Percentiles rank a stretch among this genome's conserved stretches.
Evolutionary conservation across 2,888 invertebrate genomes (phyloP).

Genomic region (Caenorhabditis plicata): DNA sequence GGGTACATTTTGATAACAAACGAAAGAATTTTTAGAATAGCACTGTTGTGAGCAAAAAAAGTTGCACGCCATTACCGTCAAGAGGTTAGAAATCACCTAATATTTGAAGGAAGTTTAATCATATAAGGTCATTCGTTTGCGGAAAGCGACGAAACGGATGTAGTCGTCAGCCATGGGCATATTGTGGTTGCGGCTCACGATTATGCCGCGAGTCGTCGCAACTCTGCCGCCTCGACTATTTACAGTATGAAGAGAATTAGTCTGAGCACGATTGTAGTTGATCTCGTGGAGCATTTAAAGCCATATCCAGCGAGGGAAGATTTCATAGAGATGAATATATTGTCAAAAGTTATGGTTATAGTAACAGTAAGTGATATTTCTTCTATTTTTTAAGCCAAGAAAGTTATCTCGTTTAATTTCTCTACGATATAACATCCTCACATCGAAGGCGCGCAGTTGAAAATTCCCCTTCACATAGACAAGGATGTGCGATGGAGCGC

Average conservation of each 20-base stretch:
- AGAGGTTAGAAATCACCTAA: conserved; percentile 1
- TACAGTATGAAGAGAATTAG: conserved; percentile 11
- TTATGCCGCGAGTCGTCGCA: conserved; percentile 4
- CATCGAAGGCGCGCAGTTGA: too few species aligned
- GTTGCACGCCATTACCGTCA: too few species aligned
- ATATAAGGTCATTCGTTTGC: conserved; percentile 5
- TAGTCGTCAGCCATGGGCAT: conserved; percentile 26
- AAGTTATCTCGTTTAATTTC: too few species aligned
- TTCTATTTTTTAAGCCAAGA: too few species aligned
- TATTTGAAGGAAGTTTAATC: conserved; percentile 1
- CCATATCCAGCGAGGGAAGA: conserved; percentile 28
- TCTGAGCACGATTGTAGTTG: conserved; percentile 9
- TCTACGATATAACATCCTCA: too few species aligned
- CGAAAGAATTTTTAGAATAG: too few species aligned
- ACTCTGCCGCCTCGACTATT: conserved; percentile 3
- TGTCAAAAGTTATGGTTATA: conserved; percentile 13
- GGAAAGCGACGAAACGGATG: conserved; percentile 13
- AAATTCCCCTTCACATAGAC: too few species aligned
- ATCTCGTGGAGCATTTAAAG: conserved; percentile 24
- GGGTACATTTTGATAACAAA: too few species aligned
- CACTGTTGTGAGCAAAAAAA: too few species aligned
- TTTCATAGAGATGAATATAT: conserved; percentile 22
- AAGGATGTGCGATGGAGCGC: too few species aligned
- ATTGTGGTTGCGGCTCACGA: conserved; percentile 17
- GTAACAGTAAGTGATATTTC: conserved; percentile 20